Evolutionary conservation across 1,140 invertebrate species (phyloP), one percentile per base, ranked within the genome.

Genomic region (Platorchestia sp.): DNA sequence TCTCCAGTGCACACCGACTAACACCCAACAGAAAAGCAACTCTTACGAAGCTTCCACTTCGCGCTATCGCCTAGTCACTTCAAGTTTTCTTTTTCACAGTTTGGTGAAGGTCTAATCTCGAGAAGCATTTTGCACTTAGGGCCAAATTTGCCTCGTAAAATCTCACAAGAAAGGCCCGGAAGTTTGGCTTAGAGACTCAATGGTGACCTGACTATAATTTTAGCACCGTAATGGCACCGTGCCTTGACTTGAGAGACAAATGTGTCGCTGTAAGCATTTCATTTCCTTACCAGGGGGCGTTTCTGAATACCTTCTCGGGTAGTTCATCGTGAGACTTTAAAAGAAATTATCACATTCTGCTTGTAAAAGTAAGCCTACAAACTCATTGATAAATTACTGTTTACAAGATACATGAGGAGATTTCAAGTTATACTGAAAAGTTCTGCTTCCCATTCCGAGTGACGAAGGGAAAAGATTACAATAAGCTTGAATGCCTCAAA

Each of bases 121-220:
- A 75, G 27, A 75, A 27, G 59, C 59, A 75, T 75, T 75, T 75
- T 75, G 59, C 59, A 75, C 59, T 75, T 36, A 75, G 27, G 59
- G 59, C 14, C 59, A 75, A 75, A 75, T 75, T 75, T 75, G 59
- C 59, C 59, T 75, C 59, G 59, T 75, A 75, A 75, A 75, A 75
- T 75, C 59, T 75, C 59, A 75, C 59, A 75, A 75, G 59, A 75
- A 75, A 75, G 59, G 59, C 59, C 59, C 10, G 59, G 14, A 75
- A 75, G 59, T 75, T 75, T 75, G 59, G 59, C 59, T 75, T 75
- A 75, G 59, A 75, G 59, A 22, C 59, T 75, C 59, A 75, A 75
- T 75, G 59, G 59, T 75, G 59, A 75, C 59, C 59, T 36, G 59
- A 75, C 59, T 75, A 75, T 75, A 75, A 75, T 75, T 75, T 75